Base-by-base conservation (phyloP, 2,113 vertebrate species). In the Macquaria australasica region DNA sequence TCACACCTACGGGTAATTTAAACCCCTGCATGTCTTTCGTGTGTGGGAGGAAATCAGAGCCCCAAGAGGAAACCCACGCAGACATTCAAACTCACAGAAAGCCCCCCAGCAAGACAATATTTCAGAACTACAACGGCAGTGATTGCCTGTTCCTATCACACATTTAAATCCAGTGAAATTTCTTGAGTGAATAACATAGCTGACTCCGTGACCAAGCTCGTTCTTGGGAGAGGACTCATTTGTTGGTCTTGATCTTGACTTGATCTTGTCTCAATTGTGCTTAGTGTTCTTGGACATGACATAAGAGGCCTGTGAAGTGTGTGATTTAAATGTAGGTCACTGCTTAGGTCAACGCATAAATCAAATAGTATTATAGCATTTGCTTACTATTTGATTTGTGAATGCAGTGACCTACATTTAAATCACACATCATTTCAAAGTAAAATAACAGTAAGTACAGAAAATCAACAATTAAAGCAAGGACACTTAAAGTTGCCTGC, bases 31-130 rank as follows among this genome's bases (percentile, higher is more conserved):
- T 58, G 51, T 39, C 37, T 48, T 21, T 31, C 1, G 3, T 45
- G 25, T 50, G 81, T 76, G 64, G 53, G 41, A 74, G 70, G 70
- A 63, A 63, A 41, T 68, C 48, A 48, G 45, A 12, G 34, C 34
- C 4, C 45, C 45, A 15, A 16, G 12, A 48, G 45, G 45, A 16
- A 75, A 80, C 43, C 68, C 69, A 73, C 37, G 6, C 60, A 58
- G 25, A 53, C 6, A 8, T 14, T 48, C 45, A 16, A 58, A 31
- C 45, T 23, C n/a, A 39, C 21, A 55, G 50, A 21, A 39, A 41
- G 23, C 34, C 70, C 64, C 34, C n/a, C 6, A 74, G 50, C 53
- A 20, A 39, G 6, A 45, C 58, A 21, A 28, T 28, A 39, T 50
- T 48, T 58, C 70, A 67, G 5, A 20, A 37, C 11, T 7, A 39